Base-by-base conservation (phyloP, 2,797 vertebrate species). In the Myripristis jacobus region DNA sequence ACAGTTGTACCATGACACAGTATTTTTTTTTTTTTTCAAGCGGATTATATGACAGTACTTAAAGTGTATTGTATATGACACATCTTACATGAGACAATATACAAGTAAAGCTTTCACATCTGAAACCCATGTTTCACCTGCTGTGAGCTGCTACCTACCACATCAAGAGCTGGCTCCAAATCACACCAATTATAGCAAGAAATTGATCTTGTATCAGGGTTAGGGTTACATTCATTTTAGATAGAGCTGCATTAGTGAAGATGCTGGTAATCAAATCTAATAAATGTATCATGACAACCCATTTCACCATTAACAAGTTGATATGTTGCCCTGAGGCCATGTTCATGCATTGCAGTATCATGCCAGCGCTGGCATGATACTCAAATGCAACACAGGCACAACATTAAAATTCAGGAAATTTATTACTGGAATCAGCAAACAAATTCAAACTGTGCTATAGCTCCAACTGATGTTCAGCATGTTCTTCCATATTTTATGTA, bases 241-340 rank as follows among this genome's bases (percentile, higher is more conserved):
- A 55, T 64, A 55, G 66, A 43, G 64, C 65, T 44, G 51, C 43
- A 46, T 29, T 50, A 54, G 41, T 67, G 47, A 65, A 46, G 25
- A 43, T 47, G 18, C 48, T 54, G 47, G 60, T 77, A 69, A 70
- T 57, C 24, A 13, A 53, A 66, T 50, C 66, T 48, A 24, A 74
- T 71, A 81, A 84, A 81, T 67, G 65, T 70, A 81, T 84, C 71
- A 73, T 66, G 73, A 70, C 81, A 88, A 73, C 36, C 61, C 73
- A 72, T 85, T 77, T 80, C 57, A 75, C 52, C 75, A 83, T 85
- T 80, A 85, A 82, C 81, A 80, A 65, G 67, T 79, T 86, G 38
- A 64, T 60, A 57, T 69, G 47, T 59, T 70, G 73, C 68, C 66
- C 75, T 65, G 66, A 76, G 48, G 44, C 25, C 52, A 47, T 48